Evolutionary conservation across 2,797 vertebrate genomes (phyloP), one percentile per base, ranked within the genome.

Genomic region (Typhlichthys subterraneus): DNA sequence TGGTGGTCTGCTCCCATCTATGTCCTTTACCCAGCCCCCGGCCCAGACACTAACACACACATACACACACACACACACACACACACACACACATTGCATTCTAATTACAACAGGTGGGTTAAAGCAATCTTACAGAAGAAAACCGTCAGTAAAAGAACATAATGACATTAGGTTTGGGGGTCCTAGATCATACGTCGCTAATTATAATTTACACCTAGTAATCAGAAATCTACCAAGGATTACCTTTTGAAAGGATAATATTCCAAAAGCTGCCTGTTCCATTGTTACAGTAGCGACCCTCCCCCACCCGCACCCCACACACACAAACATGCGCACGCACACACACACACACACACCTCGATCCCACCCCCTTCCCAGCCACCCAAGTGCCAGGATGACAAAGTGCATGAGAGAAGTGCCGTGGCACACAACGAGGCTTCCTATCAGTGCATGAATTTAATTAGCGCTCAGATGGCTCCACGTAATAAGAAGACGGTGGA

Each of bases 371-470:
- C 78, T 3, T 23, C 54, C 45, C 42, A n/a, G 49, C 5, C 13
- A 38, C 13, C 33, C 46, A 92, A 84, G 88, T 85, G 93, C 86
- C 92, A 93, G 84, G 89, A 94, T 94, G 94, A 95, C 87, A 89
- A 88, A 95, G 89, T 77, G 5, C 82, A 85, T 5, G 45, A 79
- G 79, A 86, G 78, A 89, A 89, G 89, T 84, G 65, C 64, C 67
- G 73, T 89, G 87, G 87, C 89, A 90, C 88, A 92, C 91, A 94
- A 91, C 75, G 66, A 92, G 90, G 93, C 93, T 92, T 89, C 89
- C 86, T 93, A 94, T 94, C 93, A 93, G 82, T 85, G 89, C 78
- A 53, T 83, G 80, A 90, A 92, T 82, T 90, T 91, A 94, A 95
- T 95, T 94, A 94, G 88, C 88, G 87, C 88, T 89, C 89, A 91